Evolutionary conservation across 2,113 vertebrate genomes (phyloP).

Genomic region (Empidonax alnorum): DNA sequence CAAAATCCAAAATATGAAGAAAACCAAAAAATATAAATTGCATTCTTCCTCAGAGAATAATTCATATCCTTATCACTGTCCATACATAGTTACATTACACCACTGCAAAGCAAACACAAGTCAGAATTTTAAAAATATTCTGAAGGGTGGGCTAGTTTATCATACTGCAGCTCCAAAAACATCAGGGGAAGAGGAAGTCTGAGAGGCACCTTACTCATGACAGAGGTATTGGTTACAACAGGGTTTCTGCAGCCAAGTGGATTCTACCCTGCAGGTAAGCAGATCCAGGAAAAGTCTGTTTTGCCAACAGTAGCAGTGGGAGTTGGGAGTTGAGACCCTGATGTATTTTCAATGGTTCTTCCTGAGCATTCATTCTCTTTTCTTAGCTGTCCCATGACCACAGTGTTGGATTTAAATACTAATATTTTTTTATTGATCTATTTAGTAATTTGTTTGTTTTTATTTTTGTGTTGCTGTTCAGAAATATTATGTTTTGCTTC

Average conservation of each 20-base stretch:
- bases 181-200: not conserved
- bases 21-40: not conserved
- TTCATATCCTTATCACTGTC: not conserved
- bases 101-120: not conserved
- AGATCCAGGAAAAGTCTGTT: not conserved
- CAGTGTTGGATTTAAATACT: not conserved
- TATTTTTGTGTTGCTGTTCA: not conserved
- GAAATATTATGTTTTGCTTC: not conserved
- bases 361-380: not conserved
- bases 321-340: not conserved
- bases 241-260: not conserved
- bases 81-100: not conserved
- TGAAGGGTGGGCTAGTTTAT: not conserved
- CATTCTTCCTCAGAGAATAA: not conserved
- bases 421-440: too few relatives aligned
- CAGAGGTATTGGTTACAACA: not conserved
- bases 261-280: not conserved
- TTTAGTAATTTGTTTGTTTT: not conserved
- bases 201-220: not conserved
- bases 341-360: not conserved
- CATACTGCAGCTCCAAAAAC: not conserved
- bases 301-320: not conserved
- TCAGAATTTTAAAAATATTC: not conserved
- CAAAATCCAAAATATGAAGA: not conserved
- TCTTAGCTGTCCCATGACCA: too few relatives aligned